These are phyloP conservation scores for Probaryconus sp. DNA, from an alignment of 1,140 invertebrate species.

Conservation along the genomic window DNA sequence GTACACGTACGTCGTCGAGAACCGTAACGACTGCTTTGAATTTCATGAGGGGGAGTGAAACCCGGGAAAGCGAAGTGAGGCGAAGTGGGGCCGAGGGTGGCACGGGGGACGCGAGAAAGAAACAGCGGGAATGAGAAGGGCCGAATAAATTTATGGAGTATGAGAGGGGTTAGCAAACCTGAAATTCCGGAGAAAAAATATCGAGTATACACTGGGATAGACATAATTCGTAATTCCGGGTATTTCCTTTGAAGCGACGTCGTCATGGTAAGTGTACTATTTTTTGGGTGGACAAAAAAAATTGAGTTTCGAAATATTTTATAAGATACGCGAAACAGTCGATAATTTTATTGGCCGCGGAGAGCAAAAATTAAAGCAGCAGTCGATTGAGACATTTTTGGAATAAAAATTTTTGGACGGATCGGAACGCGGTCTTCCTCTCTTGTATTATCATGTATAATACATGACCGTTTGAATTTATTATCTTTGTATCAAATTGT, in stretches of 20 bases:
- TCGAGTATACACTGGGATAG: conserved; percentile 27
- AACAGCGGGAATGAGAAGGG: conserved; percentile 61
- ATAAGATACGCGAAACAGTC: no score
- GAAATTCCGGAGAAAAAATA: conserved; percentile 45
- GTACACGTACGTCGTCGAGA: conserved; percentile 61
- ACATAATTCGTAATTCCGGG: conserved; percentile 35
- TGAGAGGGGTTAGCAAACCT: conserved; percentile 25
- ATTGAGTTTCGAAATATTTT: no score
- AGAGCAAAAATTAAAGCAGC: no score
- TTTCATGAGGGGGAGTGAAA: conserved; percentile 67
- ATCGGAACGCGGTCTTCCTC: no score
- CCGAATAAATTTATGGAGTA: conserved; percentile 73
- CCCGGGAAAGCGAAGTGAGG: conserved; percentile 45
- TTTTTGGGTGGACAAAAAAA: no score
- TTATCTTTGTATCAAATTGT: neutral
- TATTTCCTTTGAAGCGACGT: conserved; percentile 13
- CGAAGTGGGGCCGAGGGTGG: no score
- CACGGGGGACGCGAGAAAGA: conserved; percentile 48
- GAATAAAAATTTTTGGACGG: no score
- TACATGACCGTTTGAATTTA: neutral
- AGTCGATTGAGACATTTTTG: no score
- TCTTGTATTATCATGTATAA: no score
- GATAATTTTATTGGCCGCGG: no score
- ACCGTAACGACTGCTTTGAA: conserved; percentile 75
- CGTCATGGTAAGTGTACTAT: conserved; percentile 41